These are phyloP conservation scores for Oeneis ivallda DNA, from an alignment of 2,888 invertebrate genomes.

Conservation along the genomic window DNA sequence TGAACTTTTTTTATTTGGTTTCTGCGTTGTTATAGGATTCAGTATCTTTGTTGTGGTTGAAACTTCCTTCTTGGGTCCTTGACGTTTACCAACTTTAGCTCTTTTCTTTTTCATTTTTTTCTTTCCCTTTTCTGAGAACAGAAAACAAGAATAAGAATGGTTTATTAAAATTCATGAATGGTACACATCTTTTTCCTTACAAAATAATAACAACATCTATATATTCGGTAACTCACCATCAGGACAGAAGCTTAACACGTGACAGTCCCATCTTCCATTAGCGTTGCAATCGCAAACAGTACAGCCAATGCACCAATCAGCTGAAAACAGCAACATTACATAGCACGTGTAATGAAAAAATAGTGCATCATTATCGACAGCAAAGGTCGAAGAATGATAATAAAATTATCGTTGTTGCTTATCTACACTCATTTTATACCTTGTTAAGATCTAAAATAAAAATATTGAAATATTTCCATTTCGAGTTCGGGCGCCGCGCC, in stretches of 20 bases:
- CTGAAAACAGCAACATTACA: conserved; percentile 49
- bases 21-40: conserved; percentile 21
- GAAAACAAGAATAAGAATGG: background rate
- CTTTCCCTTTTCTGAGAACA: conserved; percentile 40
- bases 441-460: no score
- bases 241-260: conserved; percentile 65
- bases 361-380: no score
- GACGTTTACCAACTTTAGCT: conserved; percentile 34
- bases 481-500: background rate
- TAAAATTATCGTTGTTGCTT: no score
- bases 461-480: background rate
- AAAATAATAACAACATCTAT: background rate
- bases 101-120: conserved; percentile 38
- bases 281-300: conserved; percentile 69
- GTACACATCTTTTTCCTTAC: background rate
- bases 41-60: conserved; percentile 11
- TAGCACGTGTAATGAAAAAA: no score
- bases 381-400: no score
- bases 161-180: background rate
- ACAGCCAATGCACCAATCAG: conserved; percentile 70
- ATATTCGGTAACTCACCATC: conserved; percentile 51
- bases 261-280: conserved; percentile 67
- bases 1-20: conserved; percentile 18
- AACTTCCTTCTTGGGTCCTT: conserved; percentile 1
- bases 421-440: no score